phyloP scores from a whole-genome alignment of 2,113 vertebrate genomes.

The Charina bottae region DNA sequence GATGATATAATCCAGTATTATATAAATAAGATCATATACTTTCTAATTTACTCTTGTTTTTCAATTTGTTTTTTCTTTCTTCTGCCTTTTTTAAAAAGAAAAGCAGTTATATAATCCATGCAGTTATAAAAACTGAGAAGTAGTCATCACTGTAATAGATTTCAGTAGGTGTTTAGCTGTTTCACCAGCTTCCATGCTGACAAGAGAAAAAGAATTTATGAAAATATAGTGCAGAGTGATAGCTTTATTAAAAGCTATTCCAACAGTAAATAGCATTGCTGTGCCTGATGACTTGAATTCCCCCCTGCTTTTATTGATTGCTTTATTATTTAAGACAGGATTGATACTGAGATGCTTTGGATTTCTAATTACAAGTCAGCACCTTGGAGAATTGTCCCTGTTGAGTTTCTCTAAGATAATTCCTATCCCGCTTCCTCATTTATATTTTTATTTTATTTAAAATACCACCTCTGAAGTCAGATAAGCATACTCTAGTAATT shows the following conservation, averaged over 20 bases:
- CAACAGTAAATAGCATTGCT: constrained; percentile 66
- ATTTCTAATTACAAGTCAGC: constrained; percentile 79
- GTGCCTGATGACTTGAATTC: constrained; percentile 75
- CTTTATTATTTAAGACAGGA: constrained; percentile 76
- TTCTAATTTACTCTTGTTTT: constrained; percentile 39
- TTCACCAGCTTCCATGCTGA: constrained; percentile 52
- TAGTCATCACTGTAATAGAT: constrained; percentile 31
- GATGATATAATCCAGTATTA: background rate
- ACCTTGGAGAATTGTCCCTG: constrained; percentile 75
- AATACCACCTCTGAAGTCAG: constrained; percentile 73
- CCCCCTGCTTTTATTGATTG: constrained; percentile 74
- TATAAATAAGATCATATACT: constrained; percentile 25
- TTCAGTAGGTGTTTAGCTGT: constrained; percentile 52
- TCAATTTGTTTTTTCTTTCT: constrained; percentile 21
- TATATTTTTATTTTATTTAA: constrained; percentile 42
- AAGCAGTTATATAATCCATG: constrained; percentile 36
- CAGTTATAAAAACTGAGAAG: constrained; percentile 55
- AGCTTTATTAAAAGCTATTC: constrained; percentile 75
- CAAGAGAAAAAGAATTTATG: constrained; percentile 67
- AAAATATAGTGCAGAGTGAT: constrained; percentile 64
- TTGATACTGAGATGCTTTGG: constrained; percentile 74
- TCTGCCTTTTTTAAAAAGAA: background rate
- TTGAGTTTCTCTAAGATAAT: constrained; percentile 67
- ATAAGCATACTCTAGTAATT: constrained; percentile 79
- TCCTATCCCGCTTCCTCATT: constrained; percentile 61